These are phyloP conservation scores for Dendropsophus ebraccatus DNA, from an alignment of 2,113 vertebrate species.

Conservation along the genomic window DNA sequence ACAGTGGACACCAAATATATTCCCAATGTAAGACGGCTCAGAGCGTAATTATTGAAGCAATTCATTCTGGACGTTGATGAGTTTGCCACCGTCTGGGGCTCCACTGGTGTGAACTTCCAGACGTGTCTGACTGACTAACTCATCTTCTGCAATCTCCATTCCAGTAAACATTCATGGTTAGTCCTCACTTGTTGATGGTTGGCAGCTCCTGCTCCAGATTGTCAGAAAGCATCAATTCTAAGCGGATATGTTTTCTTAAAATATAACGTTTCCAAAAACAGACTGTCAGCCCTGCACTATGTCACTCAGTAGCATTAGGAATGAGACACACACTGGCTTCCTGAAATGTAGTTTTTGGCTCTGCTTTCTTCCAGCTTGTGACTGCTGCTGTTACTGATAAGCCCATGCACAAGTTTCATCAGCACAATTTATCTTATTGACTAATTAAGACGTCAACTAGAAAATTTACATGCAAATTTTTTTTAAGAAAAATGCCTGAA, in stretches of 20 bases:
- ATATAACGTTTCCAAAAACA: constrained; percentile 18
- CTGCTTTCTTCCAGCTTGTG: background rate
- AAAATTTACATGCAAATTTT: too few species aligned
- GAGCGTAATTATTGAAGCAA: too few species aligned
- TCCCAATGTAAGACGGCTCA: too few species aligned
- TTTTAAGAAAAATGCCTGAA: too few species aligned
- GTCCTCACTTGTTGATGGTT: background rate
- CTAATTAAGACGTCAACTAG: too few species aligned
- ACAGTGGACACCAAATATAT: too few species aligned
- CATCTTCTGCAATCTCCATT: too few species aligned
- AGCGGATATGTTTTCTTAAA: constrained; percentile 2
- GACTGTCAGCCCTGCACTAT: background rate
- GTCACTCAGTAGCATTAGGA: background rate
- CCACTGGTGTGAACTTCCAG: too few species aligned
- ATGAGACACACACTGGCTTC: background rate
- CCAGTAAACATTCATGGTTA: background rate
- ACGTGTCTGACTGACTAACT: too few species aligned
- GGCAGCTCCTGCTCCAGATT: background rate
- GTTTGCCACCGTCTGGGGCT: too few species aligned
- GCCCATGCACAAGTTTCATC: background rate
- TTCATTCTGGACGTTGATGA: too few species aligned
- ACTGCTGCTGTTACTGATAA: background rate
- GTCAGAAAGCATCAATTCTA: constrained; percentile 7
- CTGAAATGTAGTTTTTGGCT: constrained; percentile 7
- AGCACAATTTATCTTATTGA: background rate